These are phyloP conservation scores for Parthenolecanium corni DNA, from an alignment of 2,888 invertebrate species.

Conservation along the genomic window DNA sequence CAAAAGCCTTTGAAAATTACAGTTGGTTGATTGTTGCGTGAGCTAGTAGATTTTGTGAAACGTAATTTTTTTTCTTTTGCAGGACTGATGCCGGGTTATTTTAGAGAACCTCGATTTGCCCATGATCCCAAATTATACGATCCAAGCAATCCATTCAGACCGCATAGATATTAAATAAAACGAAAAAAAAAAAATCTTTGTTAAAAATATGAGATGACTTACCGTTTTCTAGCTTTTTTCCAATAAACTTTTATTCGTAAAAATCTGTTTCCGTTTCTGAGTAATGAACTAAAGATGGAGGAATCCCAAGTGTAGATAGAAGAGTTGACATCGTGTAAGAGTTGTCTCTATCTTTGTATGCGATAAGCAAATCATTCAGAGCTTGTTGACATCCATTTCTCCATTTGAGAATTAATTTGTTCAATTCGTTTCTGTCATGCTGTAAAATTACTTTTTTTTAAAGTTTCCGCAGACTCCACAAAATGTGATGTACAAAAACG, in stretches of 20 bases:
- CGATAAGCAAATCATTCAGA: constrained; percentile 22
- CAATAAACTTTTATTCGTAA: neutral
- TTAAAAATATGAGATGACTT: neutral
- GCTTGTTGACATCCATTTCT: constrained; percentile 29
- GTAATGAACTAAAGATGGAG: constrained; percentile 3
- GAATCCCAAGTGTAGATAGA: constrained; percentile 2
- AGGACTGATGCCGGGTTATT: constrained; percentile 68
- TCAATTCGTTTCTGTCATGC: constrained; percentile 23
- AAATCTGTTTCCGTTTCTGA: constrained; percentile 11
- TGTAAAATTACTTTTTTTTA: constrained; percentile 8
- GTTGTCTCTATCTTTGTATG: constrained; percentile 6
- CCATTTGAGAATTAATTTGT: constrained; percentile 28
- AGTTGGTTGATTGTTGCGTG: no score
- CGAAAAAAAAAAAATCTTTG: neutral
- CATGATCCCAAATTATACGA: constrained; percentile 86
- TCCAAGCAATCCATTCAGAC: constrained; percentile 67
- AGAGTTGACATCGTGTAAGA: neutral
- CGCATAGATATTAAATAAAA: constrained; percentile 51
- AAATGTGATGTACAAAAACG: neutral
- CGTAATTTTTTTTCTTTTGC: constrained; percentile 34
- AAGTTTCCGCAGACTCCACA: neutral
- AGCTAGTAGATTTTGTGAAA: neutral
- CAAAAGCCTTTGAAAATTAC: no score
- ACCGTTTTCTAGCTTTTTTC: neutral
- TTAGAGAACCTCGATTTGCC: constrained; percentile 66